Conservation (phyloP, 30 jellyfish, hydroid and myxozoan genomes). For the Aurelia sp. region DNA sequence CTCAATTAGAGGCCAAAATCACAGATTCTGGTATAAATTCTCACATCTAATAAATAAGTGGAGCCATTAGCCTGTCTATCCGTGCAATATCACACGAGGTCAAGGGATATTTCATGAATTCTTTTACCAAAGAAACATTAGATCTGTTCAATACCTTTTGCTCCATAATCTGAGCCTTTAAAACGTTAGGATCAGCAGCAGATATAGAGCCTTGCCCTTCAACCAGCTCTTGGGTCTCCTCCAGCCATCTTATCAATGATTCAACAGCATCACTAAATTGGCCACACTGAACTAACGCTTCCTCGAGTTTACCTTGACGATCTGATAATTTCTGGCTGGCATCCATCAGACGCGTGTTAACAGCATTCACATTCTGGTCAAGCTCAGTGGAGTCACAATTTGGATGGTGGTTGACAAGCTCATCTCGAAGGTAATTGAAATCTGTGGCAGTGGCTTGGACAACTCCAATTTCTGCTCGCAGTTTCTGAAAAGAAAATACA, state of each 20-base stretch:
- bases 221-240: conserved; percentile 82
- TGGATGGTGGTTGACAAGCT: conserved; percentile 71
- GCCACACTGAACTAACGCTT: conserved; percentile 89
- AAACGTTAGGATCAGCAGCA: conserved; percentile 95
- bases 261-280: conserved; percentile 95
- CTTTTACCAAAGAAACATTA: too few relatives aligned
- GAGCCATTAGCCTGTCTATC: too few relatives aligned
- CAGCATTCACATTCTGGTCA: conserved; percentile 65
- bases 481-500: not conserved
- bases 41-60: too few relatives aligned
- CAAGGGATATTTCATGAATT: too few relatives aligned
- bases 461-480: conserved; percentile 56
- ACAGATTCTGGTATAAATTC: too few relatives aligned
- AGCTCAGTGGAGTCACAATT: conserved; percentile 77
- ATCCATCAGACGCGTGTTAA: conserved; percentile 57
- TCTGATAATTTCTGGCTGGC: conserved; percentile 78
- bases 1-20: too few relatives aligned
- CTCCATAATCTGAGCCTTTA: conserved; percentile 96
- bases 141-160: conserved; percentile 61
- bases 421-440: conserved; percentile 63
- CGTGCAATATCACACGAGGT: too few relatives aligned
- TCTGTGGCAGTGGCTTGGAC: conserved; percentile 75
- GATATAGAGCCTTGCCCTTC: conserved; percentile 85
- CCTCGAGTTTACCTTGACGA: conserved; percentile 92
- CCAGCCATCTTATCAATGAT: conserved; percentile 86